Percentiles rank a stretch among this genome's conserved stretches.
phyloP scores from a whole-genome alignment of 2,113 vertebrate species.

The Ovis canadensis region DNA sequence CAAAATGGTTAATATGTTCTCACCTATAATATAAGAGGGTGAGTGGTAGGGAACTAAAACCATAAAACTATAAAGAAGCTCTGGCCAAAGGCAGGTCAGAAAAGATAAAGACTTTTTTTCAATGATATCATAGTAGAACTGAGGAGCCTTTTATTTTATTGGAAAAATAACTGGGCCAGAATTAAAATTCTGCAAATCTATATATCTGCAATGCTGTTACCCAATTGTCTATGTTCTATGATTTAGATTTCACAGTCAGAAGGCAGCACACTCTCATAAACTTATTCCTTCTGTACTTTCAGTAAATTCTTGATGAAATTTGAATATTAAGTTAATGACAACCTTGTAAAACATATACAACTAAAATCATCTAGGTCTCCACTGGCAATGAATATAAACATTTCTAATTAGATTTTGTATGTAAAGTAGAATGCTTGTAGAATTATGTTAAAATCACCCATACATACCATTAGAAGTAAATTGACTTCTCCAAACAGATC shows the following conservation, averaged over 20 bases:
- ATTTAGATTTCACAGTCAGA: neutral
- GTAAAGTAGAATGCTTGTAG: neutral
- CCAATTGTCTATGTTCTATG: neutral
- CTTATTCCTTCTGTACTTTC: neutral
- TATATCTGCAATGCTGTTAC: neutral
- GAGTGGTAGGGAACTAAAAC: neutral
- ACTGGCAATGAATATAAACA: neutral
- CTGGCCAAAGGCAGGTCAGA: neutral
- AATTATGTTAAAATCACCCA: neutral
- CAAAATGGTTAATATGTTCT: neutral
- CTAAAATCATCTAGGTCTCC: neutral
- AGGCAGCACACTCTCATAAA: neutral
- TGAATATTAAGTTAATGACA: neutral
- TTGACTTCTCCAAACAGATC: neutral
- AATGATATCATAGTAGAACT: neutral
- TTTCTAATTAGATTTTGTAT: neutral
- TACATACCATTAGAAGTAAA: neutral
- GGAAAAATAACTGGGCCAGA: neutral
- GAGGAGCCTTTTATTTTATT: neutral
- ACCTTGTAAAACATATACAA: neutral
- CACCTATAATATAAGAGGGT: neutral
- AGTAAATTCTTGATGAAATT: neutral
- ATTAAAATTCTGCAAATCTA: neutral
- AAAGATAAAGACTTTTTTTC: neutral
- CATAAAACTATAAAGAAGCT: neutral